phyloP scores from a whole-genome alignment of 2,888 invertebrate genomes.

The Xestoiulus laeticollis region DNA sequence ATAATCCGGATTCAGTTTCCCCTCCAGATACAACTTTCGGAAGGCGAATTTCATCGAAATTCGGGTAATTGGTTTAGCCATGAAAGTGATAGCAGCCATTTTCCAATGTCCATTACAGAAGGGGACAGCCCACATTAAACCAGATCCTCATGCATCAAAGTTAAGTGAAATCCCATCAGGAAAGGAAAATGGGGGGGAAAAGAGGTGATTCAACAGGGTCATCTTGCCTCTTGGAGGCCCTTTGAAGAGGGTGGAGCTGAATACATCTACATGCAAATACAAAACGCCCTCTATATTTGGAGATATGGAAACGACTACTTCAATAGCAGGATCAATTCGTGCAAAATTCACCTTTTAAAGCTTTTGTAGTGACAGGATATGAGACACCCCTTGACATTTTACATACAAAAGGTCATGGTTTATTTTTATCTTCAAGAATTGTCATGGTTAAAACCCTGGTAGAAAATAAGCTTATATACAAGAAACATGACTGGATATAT shows the following conservation, averaged over 20 bases:
- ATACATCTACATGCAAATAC: background rate
- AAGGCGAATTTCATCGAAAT: background rate
- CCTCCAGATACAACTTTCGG: background rate
- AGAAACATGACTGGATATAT: too few relatives aligned
- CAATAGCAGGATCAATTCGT: too few relatives aligned
- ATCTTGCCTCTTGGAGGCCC: background rate
- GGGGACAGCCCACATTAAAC: constrained; percentile 9
- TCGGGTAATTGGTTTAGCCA: constrained; percentile 9
- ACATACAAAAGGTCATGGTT: too few relatives aligned
- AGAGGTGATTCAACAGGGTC: background rate
- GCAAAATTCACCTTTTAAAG: too few relatives aligned
- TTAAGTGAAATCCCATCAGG: constrained; percentile 1
- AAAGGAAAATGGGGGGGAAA: background rate
- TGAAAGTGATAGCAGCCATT: constrained; percentile 9
- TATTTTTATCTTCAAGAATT: too few relatives aligned
- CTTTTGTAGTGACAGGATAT: too few relatives aligned
- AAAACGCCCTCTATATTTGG: background rate
- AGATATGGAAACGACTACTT: too few relatives aligned
- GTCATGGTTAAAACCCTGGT: too few relatives aligned
- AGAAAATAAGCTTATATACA: too few relatives aligned
- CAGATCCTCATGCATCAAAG: background rate
- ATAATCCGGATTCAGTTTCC: background rate
- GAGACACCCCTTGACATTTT: too few relatives aligned
- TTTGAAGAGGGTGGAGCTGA: background rate
- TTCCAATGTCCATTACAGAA: background rate